Conservation (phyloP, 2,888 invertebrate species). For the Biston betularia region DNA sequence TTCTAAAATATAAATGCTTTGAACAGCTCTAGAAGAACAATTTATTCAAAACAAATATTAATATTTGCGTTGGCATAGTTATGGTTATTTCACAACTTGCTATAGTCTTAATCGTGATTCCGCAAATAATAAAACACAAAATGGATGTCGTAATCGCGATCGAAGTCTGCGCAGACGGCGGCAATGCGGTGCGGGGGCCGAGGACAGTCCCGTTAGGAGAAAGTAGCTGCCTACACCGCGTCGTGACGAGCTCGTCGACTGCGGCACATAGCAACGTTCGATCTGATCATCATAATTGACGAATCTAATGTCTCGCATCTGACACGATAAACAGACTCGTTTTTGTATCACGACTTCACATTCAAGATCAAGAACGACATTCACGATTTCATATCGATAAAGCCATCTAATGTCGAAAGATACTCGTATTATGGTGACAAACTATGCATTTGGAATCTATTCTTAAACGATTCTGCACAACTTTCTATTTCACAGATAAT, state of each 20-base stretch:
- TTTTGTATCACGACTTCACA: slow-evolving; percentile 53
- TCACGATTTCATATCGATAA: slow-evolving; percentile 38
- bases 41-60: slow-evolving; percentile 50
- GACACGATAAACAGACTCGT: slow-evolving; percentile 50
- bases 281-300: slow-evolving; percentile 67
- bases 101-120: slow-evolving; percentile 65
- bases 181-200: slow-evolving; percentile 52
- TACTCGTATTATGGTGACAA: slow-evolving; percentile 18
- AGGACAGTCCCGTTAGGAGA: slow-evolving; percentile 82
- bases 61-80: slow-evolving; percentile 55
- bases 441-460: slow-evolving; percentile 27
- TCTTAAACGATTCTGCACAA: slow-evolving; percentile 43
- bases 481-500: slow-evolving; percentile 65
- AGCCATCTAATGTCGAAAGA: slow-evolving; percentile 24
- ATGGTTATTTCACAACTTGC: slow-evolving; percentile 67
- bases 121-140: slow-evolving; percentile 73
- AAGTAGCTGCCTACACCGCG: slow-evolving; percentile 82
- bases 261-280: slow-evolving; percentile 60
- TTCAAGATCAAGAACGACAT: slow-evolving; percentile 46
- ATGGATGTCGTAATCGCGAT: slow-evolving; percentile 75
- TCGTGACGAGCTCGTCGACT: slow-evolving; percentile 69
- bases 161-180: slow-evolving; percentile 58
- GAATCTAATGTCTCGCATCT: slow-evolving; percentile 56
- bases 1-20: slow-evolving; percentile 21
- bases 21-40: slow-evolving; percentile 39